A percentile compares a stretch with the other conserved stretches of the same genome.
These are phyloP conservation scores for Acanthacorydalis orientalis DNA, from an alignment of 2,888 invertebrate species.

Conservation along the genomic window DNA sequence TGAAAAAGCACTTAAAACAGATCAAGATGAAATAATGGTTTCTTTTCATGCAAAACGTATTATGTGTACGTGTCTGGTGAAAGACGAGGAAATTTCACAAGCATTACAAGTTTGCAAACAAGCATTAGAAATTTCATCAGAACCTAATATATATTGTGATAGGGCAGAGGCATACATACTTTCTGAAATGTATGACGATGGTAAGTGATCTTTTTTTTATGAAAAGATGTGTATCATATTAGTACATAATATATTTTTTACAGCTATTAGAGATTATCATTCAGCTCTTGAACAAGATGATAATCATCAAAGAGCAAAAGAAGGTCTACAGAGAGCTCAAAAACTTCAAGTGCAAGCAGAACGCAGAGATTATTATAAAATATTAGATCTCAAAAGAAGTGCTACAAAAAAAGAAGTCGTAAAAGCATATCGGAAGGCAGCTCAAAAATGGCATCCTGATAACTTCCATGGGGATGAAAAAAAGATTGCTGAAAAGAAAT, in stretches of 20 bases:
- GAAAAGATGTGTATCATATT: too few species aligned
- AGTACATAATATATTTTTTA: slow-evolving; percentile 15
- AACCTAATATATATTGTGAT: slow-evolving; percentile 70
- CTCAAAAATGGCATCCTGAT: slow-evolving; percentile 99
- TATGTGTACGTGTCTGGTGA: slow-evolving; percentile 61
- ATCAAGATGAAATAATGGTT: slow-evolving; percentile 52
- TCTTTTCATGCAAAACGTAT: slow-evolving; percentile 57
- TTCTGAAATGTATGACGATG: slow-evolving; percentile 84
- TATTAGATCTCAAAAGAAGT: slow-evolving; percentile 74
- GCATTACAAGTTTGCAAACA: slow-evolving; percentile 63
- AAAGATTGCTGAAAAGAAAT: slow-evolving; percentile 89
- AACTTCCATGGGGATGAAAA: slow-evolving; percentile 81
- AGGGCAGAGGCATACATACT: slow-evolving; percentile 81
- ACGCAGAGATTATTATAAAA: slow-evolving; percentile 94
- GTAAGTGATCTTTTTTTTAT: slow-evolving; percentile 21
- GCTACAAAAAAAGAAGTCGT: slow-evolving; percentile 86
- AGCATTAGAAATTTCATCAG: slow-evolving; percentile 59
- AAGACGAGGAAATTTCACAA: slow-evolving; percentile 52
- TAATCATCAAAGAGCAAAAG: slow-evolving; percentile 63
- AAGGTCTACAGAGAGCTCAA: slow-evolving; percentile 76
- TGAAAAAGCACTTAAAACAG: slow-evolving; percentile 45
- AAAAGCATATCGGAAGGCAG: slow-evolving; percentile 92
- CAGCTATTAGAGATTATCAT: slow-evolving; percentile 75
- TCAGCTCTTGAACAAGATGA: slow-evolving; percentile 73
- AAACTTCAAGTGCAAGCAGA: slow-evolving; percentile 85